A percentile compares a stretch with the other conserved stretches of the same genome.
phyloP scores from a whole-genome alignment of 2,888 invertebrate genomes.

The Lysandra coridon region DNA sequence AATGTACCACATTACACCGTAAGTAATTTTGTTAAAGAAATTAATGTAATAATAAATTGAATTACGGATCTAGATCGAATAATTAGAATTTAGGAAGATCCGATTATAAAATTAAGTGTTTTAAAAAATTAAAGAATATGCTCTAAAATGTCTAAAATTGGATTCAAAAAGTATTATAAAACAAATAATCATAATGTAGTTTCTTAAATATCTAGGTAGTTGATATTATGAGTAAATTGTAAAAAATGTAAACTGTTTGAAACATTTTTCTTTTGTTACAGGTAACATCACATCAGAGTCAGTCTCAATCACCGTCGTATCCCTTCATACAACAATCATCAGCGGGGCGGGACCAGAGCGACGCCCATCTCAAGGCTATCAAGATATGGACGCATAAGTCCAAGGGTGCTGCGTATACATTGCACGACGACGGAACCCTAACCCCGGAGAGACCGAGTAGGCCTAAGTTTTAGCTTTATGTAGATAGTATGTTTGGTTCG shows the following conservation, averaged over 20 bases:
- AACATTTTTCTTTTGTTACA: slow-evolving; percentile 45
- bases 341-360: slow-evolving; percentile 61
- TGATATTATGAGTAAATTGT: too few relatives aligned
- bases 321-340: slow-evolving; percentile 38
- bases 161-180: too few relatives aligned
- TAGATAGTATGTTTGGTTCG: neutral
- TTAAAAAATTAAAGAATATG: too few relatives aligned
- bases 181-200: too few relatives aligned
- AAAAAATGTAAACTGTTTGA: too few relatives aligned
- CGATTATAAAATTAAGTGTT: neutral
- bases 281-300: slow-evolving; percentile 52
- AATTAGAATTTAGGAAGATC: too few relatives aligned
- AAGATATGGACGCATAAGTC: slow-evolving; percentile 72
- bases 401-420: slow-evolving; percentile 65
- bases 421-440: slow-evolving; percentile 68
- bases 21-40: slow-evolving; percentile 49
- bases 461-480: slow-evolving; percentile 39
- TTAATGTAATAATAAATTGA: neutral
- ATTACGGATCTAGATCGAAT: too few relatives aligned
- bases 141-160: too few relatives aligned
- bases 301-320: slow-evolving; percentile 35
- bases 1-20: slow-evolving; percentile 73
- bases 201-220: too few relatives aligned
- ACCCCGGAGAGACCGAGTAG: slow-evolving; percentile 56
- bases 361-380: slow-evolving; percentile 68